A percentile compares a stretch with the other conserved stretches of the same genome.
phyloP scores from a whole-genome alignment of 1,140 invertebrate genomes.

The Drosophila paulistorum region DNA sequence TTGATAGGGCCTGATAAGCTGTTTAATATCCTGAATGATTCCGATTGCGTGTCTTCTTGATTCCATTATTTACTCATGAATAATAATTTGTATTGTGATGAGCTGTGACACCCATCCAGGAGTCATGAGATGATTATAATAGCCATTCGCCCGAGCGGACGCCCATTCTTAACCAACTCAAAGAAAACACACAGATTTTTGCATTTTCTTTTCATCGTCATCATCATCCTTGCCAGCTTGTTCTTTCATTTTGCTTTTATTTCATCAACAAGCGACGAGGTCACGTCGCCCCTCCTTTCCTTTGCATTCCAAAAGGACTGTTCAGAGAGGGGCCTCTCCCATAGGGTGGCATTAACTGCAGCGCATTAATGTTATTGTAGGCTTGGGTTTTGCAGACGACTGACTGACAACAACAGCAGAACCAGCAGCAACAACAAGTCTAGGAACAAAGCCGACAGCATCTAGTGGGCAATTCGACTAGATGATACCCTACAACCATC shows the following conservation, averaged over 20 bases:
- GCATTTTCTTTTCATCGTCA: not conserved
- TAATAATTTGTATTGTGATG: conserved; percentile 2
- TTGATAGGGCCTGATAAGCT: not conserved
- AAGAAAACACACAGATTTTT: not conserved
- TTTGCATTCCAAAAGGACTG: conserved; percentile 9
- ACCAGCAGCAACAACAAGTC: conserved; percentile 31
- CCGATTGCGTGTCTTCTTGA: not conserved
- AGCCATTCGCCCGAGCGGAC: not conserved
- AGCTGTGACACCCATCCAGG: not conserved
- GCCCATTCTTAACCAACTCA: not conserved
- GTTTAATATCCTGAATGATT: not conserved
- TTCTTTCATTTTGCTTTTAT: conserved; percentile 60
- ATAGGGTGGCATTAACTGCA: conserved; percentile 66
- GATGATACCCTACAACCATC: not conserved
- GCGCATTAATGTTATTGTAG: conserved; percentile 77
- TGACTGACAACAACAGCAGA: conserved; percentile 49
- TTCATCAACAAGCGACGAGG: conserved; percentile 71
- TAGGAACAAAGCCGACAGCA: conserved; percentile 7
- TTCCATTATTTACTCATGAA: not conserved
- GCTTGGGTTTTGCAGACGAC: conserved; percentile 66
- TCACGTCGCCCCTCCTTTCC: conserved; percentile 27
- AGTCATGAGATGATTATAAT: conserved; percentile 3
- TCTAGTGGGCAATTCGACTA: not conserved
- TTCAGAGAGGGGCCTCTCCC: not conserved
- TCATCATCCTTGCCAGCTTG: conserved; percentile 23